These are phyloP conservation scores for Ephydatia muelleri DNA, from an alignment of 37 sponge, comb jelly and placozoan genomes.

Conservation along the genomic window DNA sequence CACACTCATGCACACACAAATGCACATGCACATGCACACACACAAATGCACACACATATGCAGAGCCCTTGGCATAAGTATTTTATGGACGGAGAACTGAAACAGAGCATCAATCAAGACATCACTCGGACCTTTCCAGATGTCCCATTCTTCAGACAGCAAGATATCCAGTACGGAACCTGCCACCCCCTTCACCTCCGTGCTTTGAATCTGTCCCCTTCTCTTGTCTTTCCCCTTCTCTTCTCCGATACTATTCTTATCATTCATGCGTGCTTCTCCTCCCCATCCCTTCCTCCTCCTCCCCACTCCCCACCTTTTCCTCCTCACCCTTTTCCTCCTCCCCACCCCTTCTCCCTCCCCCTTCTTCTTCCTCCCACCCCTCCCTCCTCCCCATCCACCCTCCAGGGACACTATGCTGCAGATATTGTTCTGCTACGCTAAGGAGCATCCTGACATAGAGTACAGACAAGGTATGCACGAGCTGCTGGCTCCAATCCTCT, in stretches of 20 bases:
- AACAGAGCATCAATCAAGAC: conserved; percentile 79
- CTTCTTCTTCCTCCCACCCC: not conserved
- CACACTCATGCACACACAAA: not conserved
- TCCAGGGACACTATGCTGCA: conserved; percentile 75
- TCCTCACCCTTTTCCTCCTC: not conserved
- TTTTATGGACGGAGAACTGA: conserved; percentile 85
- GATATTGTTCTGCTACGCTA: conserved; percentile 90
- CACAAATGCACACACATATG: not conserved
- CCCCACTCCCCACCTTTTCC: not conserved
- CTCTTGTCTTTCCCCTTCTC: not conserved
- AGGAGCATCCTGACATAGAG: conserved; percentile 69
- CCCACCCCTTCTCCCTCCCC: not conserved
- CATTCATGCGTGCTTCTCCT: not conserved
- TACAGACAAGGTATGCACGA: conserved; percentile 99
- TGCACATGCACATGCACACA: conserved; percentile 25
- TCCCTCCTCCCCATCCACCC: not conserved
- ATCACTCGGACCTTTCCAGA: conserved; percentile 90
- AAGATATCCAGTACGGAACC: conserved; percentile 57
- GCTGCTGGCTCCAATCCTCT: conserved; percentile 90
- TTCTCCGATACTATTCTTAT: not conserved
- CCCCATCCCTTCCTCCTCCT: not conserved
- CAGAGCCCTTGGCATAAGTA: conserved; percentile 98
- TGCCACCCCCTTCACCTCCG: not conserved
- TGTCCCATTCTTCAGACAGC: conserved; percentile 72
- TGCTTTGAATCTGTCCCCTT: no score